phyloP scores from a whole-genome alignment of 2,113 vertebrate genomes.

The Xiphophorus hellerii region DNA sequence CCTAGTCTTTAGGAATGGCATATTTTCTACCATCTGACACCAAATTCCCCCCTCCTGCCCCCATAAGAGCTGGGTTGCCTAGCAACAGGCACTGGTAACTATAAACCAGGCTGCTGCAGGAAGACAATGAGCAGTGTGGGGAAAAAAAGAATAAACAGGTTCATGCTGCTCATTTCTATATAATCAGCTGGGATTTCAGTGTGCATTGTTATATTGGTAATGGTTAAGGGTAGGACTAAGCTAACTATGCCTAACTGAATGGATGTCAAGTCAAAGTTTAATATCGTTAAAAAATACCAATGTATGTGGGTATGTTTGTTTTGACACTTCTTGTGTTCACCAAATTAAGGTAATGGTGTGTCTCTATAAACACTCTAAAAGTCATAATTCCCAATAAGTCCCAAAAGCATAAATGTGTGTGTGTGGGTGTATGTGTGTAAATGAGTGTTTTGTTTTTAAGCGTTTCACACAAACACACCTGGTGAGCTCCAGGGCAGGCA shows the following conservation, averaged over 20 bases:
- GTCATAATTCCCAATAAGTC: too few species aligned
- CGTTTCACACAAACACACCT: slow-evolving; percentile 78
- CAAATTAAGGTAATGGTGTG: too few species aligned
- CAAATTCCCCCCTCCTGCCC: slow-evolving; percentile 26
- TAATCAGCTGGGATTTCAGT: too few species aligned
- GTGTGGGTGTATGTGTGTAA: too few species aligned
- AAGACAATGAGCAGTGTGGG: slow-evolving; percentile 57
- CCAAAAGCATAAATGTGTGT: too few species aligned
- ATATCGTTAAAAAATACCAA: neutral
- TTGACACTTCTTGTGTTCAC: too few species aligned
- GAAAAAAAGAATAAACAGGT: slow-evolving; percentile 18
- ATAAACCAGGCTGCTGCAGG: slow-evolving; percentile 48
- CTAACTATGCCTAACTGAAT: neutral
- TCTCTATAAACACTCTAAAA: too few species aligned
- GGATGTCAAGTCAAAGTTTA: neutral
- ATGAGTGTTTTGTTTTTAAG: too few species aligned
- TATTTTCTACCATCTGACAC: slow-evolving; percentile 12
- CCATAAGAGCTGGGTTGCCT: slow-evolving; percentile 56
- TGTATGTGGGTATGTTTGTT: neutral
- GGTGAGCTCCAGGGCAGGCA: slow-evolving; percentile 95
- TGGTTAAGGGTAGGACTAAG: neutral
- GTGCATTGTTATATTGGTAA: neutral
- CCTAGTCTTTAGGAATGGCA: neutral
- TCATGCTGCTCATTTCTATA: too few species aligned
- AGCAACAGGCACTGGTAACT: slow-evolving; percentile 71